Base-by-base conservation (phyloP, 2,888 invertebrate genomes). In the Oscheius myriophilus region DNA sequence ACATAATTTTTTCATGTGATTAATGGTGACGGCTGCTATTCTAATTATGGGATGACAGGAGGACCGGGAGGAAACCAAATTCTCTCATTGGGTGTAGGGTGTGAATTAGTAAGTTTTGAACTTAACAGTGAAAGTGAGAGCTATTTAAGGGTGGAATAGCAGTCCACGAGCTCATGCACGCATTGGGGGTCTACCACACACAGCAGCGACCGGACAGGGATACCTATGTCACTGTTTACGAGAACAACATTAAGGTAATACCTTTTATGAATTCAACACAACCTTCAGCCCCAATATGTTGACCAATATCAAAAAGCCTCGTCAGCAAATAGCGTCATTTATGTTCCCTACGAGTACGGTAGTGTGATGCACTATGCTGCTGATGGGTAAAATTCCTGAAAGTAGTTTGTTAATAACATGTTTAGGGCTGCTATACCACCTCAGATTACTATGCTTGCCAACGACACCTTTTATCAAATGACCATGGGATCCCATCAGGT, bases 11-110 rank as follows among this genome's bases (percentile, higher is more conserved):
- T 67, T 58, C 45, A 72, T 67, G 69, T 76, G 2, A 54, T 70
- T 53, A 63, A 57, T 39, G 76, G 73, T 23, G 63, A 64, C 12
- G 76, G 76, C 0, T 76, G 76, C 51, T 73, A 72, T 61, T 72
- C 76, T 12, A 67, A 26, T 18, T 59, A 72, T 7, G 76, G 76
- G 49, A 76, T 73, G 73, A 1, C 63, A 0, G 73, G 73, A 1
- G 73, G 73, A 2, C 70, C 73, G 45, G 73, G 73, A 45, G 54
- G 59, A 7, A n/a, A n/a, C n/a, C n/a, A n/a, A n/a, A n/a, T n/a
- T n/a, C 25, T 76, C 3, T 76, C 76, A 4, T 54, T 76, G 9
- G 76, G 73, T 18, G 58, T 61, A 2, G 76, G 76, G 1, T 76
- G 76, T 67, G 70, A 71, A 54, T 11, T 62, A 41, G 66, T 74